phyloP scores from a whole-genome alignment of 2,888 invertebrate species.

The Heliconius ethilla region DNA sequence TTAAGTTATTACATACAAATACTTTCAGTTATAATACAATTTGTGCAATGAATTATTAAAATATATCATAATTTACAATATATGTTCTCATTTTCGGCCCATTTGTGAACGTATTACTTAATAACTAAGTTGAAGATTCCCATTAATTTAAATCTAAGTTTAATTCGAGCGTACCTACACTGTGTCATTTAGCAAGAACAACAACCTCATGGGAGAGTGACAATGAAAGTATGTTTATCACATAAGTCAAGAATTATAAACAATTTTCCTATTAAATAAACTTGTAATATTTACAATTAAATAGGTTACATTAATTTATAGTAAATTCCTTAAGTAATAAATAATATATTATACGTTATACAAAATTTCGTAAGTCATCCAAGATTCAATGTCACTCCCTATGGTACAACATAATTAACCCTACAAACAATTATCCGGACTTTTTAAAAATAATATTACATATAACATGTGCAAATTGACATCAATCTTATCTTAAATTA shows the following conservation, averaged over 20 bases:
- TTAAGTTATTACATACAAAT: conserved; percentile 11
- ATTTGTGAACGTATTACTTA: conserved; percentile 7
- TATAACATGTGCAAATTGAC: conserved; percentile 32
- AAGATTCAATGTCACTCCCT: conserved; percentile 11
- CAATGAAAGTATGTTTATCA: background rate
- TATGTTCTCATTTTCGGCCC: background rate
- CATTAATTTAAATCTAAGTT: conserved; percentile 15
- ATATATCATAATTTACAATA: conserved; percentile 11
- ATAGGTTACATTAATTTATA: background rate
- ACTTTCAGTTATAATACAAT: conserved; percentile 10
- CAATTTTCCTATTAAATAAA: background rate
- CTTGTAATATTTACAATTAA: background rate
- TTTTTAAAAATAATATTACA: conserved; percentile 13
- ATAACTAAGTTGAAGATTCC: conserved; percentile 10
- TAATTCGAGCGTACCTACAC: conserved; percentile 16
- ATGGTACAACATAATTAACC: conserved; percentile 5
- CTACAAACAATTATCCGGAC: conserved; percentile 16
- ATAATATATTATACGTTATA: background rate
- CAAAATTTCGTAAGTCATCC: background rate
- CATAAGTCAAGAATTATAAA: conserved; percentile 8
- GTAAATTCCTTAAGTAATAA: background rate
- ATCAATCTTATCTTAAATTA: conserved; percentile 23
- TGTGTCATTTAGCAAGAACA: conserved; percentile 6
- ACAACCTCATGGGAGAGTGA: conserved; percentile 22
- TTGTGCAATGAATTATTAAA: conserved; percentile 16